A percentile compares a stretch with the other conserved stretches of the same genome.
Evolutionary conservation across 2,797 vertebrate species (phyloP).

Genomic region (Sphenodon punctatus): DNA sequence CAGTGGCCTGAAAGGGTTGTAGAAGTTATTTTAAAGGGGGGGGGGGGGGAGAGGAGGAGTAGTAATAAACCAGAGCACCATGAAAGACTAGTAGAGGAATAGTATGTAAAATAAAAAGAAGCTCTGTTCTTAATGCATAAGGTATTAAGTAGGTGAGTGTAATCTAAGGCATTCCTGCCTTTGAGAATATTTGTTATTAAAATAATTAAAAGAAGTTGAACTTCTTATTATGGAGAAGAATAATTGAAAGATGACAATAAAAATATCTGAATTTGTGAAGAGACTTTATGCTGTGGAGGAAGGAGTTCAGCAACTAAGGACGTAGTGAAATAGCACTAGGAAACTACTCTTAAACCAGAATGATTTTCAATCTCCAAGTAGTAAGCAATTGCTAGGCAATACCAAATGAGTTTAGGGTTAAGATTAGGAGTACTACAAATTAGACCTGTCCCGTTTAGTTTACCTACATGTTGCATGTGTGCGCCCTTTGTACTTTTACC

Average conservation of each 20-base stretch:
- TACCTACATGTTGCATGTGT: background rate
- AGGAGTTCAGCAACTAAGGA: background rate
- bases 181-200: background rate
- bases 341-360: fast-evolving
- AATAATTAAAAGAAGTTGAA: background rate
- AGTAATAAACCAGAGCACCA: no score
- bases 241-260: background rate
- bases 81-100: no score
- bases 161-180: background rate
- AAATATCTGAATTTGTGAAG: background rate
- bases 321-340: background rate
- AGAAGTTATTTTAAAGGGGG: background rate
- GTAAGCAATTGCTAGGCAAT: no score
- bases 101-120: background rate
- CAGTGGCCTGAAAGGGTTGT: background rate
- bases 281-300: background rate
- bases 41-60: no score
- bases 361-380: background rate
- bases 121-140: fast-evolving
- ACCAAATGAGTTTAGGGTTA: no score
- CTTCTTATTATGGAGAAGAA: background rate
- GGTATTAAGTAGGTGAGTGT: background rate
- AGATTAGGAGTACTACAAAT: no score
- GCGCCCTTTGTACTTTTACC: fast-evolving
- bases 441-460: background rate